Evolutionary conservation across 2,888 invertebrate genomes (phyloP).

Genomic region (Liodrosophila aerea): DNA sequence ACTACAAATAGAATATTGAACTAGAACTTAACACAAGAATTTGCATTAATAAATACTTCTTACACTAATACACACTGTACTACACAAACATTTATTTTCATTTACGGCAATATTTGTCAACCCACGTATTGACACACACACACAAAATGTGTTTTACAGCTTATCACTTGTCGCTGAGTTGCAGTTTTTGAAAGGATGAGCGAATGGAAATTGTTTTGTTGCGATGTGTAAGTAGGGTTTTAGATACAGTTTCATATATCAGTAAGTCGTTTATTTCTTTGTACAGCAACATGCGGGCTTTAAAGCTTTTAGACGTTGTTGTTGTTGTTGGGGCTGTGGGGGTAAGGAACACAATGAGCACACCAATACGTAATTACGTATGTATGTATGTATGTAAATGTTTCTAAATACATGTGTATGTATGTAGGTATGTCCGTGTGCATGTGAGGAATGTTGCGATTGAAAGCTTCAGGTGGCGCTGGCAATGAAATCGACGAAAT

Average conservation of each 20-base stretch:
- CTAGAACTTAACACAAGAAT: too few relatives aligned
- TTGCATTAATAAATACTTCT: too few relatives aligned
- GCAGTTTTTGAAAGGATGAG: constrained; percentile 10
- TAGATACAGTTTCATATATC: constrained; percentile 25
- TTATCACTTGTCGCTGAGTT: constrained; percentile 8
- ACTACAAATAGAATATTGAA: too few relatives aligned
- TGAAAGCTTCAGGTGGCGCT: constrained; percentile 79
- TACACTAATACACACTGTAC: too few relatives aligned
- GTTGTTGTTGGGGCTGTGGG: neutral
- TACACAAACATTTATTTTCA: too few relatives aligned
- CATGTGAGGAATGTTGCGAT: constrained; percentile 12
- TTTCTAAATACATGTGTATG: too few relatives aligned
- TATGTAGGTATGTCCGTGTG: constrained; percentile 4
- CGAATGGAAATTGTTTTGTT: neutral
- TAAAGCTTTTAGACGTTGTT: constrained; percentile 27
- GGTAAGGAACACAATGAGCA: constrained; percentile 21
- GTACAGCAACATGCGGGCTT: constrained; percentile 31
- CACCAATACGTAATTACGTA: constrained; percentile 26
- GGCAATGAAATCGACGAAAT: constrained; percentile 83
- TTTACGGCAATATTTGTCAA: too few relatives aligned
- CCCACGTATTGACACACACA: too few relatives aligned
- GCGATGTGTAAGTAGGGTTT: constrained; percentile 15
- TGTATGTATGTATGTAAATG: constrained; percentile 3
- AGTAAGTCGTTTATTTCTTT: constrained; percentile 12
- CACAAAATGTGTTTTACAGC: too few relatives aligned